These are phyloP conservation scores for Pyrrhosoma nymphula DNA, from an alignment of 2,888 invertebrate genomes.

Conservation along the genomic window DNA sequence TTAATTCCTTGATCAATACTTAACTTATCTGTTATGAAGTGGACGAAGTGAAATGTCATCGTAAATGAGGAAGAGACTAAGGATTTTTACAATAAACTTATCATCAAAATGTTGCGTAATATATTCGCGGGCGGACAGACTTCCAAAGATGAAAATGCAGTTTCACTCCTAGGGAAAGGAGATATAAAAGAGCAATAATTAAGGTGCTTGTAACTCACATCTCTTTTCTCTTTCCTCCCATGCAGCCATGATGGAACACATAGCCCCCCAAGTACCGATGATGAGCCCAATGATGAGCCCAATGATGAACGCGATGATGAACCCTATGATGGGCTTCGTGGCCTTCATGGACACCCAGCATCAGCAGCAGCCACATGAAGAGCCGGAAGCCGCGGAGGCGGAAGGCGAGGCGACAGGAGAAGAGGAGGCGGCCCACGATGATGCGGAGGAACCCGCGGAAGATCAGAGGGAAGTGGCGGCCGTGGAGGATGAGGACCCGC, in stretches of 20 bases:
- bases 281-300: too few species aligned
- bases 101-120: too few species aligned
- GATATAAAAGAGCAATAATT: too few species aligned
- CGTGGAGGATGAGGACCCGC: conserved; percentile 5
- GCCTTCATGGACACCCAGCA: conserved; percentile 23
- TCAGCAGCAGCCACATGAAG: background rate
- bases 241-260: conserved; percentile 47
- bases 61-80: too few species aligned
- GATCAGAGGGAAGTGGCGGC: background rate
- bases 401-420: background rate
- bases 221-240: background rate
- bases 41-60: too few species aligned
- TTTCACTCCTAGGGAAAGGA: too few species aligned
- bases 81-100: too few species aligned
- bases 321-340: background rate
- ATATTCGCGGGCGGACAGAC: too few species aligned
- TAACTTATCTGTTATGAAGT: too few species aligned
- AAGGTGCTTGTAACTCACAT: background rate
- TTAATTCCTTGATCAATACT: too few species aligned
- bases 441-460: background rate
- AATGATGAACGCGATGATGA: background rate
- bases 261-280: background rate
- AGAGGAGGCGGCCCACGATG: background rate
- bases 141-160: too few species aligned
- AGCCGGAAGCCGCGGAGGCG: conserved; percentile 33